These are phyloP conservation scores for Priocnemis perturbator DNA, from an alignment of 2,888 invertebrate genomes.

Conservation along the genomic window DNA sequence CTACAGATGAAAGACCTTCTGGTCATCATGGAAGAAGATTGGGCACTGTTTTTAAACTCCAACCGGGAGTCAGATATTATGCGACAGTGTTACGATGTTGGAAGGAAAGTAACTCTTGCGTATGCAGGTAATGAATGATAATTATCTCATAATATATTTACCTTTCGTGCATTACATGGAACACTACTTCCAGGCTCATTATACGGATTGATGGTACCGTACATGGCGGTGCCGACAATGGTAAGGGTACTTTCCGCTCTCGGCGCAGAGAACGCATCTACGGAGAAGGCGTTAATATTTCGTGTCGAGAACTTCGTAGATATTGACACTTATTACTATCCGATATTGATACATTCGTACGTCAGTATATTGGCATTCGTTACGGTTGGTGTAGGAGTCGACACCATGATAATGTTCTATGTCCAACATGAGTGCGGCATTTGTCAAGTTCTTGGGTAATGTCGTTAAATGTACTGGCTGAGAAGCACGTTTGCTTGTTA, in stretches of 20 bases:
- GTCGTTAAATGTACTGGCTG: neutral
- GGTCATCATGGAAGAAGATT: slow-evolving; percentile 37
- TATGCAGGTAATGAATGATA: slow-evolving; percentile 39
- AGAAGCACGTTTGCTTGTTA: no score
- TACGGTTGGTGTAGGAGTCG: slow-evolving; percentile 34
- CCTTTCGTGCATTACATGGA: no score
- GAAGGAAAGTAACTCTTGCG: slow-evolving; percentile 24
- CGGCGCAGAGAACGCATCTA: slow-evolving; percentile 33
- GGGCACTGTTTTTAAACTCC: slow-evolving; percentile 30
- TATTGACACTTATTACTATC: slow-evolving; percentile 41
- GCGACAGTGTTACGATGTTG: slow-evolving; percentile 34
- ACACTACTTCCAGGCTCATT: slow-evolving; percentile 24
- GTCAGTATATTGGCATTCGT: slow-evolving; percentile 36
- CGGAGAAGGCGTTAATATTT: slow-evolving; percentile 31
- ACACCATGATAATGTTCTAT: slow-evolving; percentile 39
- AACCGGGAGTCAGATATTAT: slow-evolving; percentile 30
- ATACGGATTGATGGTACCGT: slow-evolving; percentile 45
- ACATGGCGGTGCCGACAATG: slow-evolving; percentile 33
- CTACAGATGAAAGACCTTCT: slow-evolving; percentile 40
- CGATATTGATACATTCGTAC: slow-evolving; percentile 41
- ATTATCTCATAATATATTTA: no score
- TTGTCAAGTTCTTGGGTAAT: slow-evolving; percentile 50
- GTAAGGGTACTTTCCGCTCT: slow-evolving; percentile 29
- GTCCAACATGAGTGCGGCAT: slow-evolving; percentile 46
- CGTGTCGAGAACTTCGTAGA: slow-evolving; percentile 43